phyloP scores from a whole-genome alignment of 2,888 invertebrate genomes.

The Diarsia rubi region DNA sequence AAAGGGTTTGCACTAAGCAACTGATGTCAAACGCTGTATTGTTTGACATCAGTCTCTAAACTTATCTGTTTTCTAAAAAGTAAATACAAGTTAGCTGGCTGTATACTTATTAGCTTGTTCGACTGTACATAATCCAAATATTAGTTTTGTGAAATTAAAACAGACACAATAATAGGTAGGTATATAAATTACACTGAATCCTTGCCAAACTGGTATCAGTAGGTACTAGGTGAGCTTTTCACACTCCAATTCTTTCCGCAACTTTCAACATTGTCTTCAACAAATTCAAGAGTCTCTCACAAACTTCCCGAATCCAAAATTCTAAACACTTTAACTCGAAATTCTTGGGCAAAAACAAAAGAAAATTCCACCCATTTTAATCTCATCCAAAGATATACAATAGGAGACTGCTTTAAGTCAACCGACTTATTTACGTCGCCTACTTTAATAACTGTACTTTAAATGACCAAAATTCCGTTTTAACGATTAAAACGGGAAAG shows the following conservation, averaged over 20 bases:
- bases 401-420: slow-evolving; percentile 58
- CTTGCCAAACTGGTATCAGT: background rate
- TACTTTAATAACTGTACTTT: slow-evolving; percentile 77
- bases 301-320: slow-evolving; percentile 37
- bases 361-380: slow-evolving; percentile 63
- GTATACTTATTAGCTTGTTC: too few relatives aligned
- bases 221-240: slow-evolving; percentile 2
- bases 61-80: too few relatives aligned
- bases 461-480: slow-evolving; percentile 80
- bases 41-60: too few relatives aligned
- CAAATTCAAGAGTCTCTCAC: slow-evolving; percentile 21
- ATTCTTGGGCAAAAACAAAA: slow-evolving; percentile 58
- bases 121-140: too few relatives aligned
- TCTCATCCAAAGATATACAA: slow-evolving; percentile 60
- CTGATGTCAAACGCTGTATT: too few relatives aligned
- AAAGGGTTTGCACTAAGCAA: too few relatives aligned
- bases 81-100: too few relatives aligned
- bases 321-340: slow-evolving; percentile 40
- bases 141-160: background rate
- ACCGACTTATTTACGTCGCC: slow-evolving; percentile 73
- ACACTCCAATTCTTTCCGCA: slow-evolving; percentile 26
- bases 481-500: slow-evolving; percentile 79
- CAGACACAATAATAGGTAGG: background rate
- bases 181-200: background rate
- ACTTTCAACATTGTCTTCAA: slow-evolving; percentile 20